Percentiles rank a stretch among this genome's conserved stretches.
These are phyloP conservation scores for Neosalanx taihuensis DNA, from an alignment of 2,797 vertebrate genomes.

Conservation along the genomic window DNA sequence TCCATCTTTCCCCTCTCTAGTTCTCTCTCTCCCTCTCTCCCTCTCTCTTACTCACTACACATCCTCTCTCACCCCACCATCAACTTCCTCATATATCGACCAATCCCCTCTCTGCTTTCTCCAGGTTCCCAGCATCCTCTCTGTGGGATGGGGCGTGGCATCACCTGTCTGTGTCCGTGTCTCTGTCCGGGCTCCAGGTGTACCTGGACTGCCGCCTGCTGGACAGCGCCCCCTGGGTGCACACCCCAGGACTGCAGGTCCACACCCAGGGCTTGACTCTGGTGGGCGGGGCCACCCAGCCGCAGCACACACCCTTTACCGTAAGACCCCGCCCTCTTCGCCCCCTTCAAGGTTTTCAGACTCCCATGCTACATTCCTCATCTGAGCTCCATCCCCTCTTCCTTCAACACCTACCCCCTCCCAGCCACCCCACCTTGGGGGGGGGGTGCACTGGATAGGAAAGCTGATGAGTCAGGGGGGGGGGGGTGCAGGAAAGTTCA, in stretches of 20 bases:
- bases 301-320: conserved; percentile 52
- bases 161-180: conserved; percentile 27
- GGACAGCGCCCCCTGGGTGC: conserved; percentile 36
- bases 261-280: conserved; percentile 19
- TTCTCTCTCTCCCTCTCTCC: too few relatives aligned
- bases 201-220: conserved; percentile 33
- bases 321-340: conserved; percentile 45
- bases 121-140: conserved; percentile 31
- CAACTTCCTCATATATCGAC: not conserved
- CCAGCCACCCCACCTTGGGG: conserved; percentile 16
- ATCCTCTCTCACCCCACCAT: not conserved
- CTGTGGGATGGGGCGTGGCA: conserved; percentile 41
- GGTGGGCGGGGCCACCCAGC: conserved; percentile 33
- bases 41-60: too few relatives aligned
- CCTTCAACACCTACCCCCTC: conserved; percentile 22
- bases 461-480: too few relatives aligned
- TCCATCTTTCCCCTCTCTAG: too few relatives aligned
- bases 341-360: conserved; percentile 51
- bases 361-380: conserved; percentile 73
- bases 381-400: conserved; percentile 43
- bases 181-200: conserved; percentile 20
- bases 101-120: not conserved
- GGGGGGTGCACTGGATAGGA: conserved; percentile 12
- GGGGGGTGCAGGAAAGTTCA: conserved; percentile 13
- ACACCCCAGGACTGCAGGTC: not conserved